Evolutionary conservation across 2,797 vertebrate species (phyloP).

Genomic region (Spinibarbus caldwelli): DNA sequence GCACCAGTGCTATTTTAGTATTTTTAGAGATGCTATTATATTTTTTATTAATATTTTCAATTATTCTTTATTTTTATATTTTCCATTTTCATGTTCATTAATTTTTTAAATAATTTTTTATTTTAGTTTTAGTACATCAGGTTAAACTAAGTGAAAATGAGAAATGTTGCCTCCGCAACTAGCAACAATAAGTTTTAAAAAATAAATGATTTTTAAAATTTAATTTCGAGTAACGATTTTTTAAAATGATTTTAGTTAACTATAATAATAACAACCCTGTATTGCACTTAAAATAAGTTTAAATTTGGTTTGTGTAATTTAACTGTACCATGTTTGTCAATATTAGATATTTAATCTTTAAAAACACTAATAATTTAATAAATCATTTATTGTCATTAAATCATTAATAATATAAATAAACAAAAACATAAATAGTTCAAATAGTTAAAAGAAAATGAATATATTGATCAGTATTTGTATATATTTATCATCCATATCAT

Average conservation of each 20-base stretch:
- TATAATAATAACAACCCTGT: not conserved
- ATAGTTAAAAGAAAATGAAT: too few species aligned
- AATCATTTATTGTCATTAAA: not conserved
- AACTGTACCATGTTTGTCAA: not conserved
- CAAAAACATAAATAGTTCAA: not conserved
- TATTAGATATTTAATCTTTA: not conserved
- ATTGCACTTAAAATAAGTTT: too few species aligned
- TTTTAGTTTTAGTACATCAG: not conserved
- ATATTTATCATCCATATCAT: not conserved
- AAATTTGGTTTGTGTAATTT: not conserved
- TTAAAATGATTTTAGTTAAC: not conserved
- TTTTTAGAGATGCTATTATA: too few species aligned
- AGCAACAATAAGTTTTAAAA: too few species aligned
- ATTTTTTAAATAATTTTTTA: not conserved
- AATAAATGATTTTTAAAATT: too few species aligned
- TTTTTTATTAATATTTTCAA: too few species aligned
- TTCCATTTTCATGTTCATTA: accelerated
- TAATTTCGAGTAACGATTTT: not conserved
- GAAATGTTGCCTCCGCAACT: too few species aligned
- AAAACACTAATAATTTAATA: not conserved
- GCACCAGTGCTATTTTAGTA: too few species aligned
- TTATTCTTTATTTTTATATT: too few species aligned
- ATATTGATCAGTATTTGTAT: too few species aligned
- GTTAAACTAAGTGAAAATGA: not conserved
- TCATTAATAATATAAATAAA: not conserved